Percentiles rank a stretch among this genome's conserved stretches.
These are phyloP conservation scores for Tachyglossus aculeatus DNA, from an alignment of 2,797 vertebrate genomes.

Conservation along the genomic window DNA sequence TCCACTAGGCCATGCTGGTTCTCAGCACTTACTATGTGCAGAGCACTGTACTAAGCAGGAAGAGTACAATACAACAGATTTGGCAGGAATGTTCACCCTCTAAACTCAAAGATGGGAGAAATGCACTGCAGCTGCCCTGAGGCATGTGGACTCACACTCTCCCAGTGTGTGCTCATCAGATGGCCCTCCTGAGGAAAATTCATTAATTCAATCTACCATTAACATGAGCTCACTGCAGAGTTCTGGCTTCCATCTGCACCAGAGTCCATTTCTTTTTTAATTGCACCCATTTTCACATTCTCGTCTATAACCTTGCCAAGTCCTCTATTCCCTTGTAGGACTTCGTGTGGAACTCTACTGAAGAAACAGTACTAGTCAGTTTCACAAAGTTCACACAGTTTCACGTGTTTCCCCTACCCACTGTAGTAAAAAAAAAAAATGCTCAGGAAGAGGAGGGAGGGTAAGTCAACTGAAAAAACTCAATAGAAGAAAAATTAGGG, in stretches of 20 bases:
- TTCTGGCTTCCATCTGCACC: conserved; percentile 26
- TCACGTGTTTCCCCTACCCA: too few relatives aligned
- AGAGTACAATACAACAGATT: too few relatives aligned
- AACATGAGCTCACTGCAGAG: conserved; percentile 23
- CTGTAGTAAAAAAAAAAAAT: background rate
- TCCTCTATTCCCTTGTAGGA: background rate
- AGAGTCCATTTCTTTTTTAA: conserved; percentile 44
- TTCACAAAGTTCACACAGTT: too few relatives aligned
- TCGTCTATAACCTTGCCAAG: background rate
- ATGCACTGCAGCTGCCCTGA: conserved; percentile 27
- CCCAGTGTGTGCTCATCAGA: background rate
- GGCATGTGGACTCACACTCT: background rate
- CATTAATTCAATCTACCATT: too few relatives aligned
- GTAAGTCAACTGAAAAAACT: conserved; percentile 14
- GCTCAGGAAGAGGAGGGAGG: background rate
- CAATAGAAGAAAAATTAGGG: conserved; percentile 1
- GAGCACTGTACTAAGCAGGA: too few relatives aligned
- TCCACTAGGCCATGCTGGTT: too few relatives aligned
- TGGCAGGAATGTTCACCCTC: too few relatives aligned
- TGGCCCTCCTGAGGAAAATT: conserved; percentile 5
- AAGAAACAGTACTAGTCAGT: conserved; percentile 9
- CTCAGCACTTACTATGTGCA: too few relatives aligned
- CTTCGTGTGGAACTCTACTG: too few relatives aligned
- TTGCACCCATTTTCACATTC: background rate
- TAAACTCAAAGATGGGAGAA: background rate